These are phyloP conservation scores for Poecile montanus DNA, from an alignment of 2,797 vertebrate species.

Conservation along the genomic window DNA sequence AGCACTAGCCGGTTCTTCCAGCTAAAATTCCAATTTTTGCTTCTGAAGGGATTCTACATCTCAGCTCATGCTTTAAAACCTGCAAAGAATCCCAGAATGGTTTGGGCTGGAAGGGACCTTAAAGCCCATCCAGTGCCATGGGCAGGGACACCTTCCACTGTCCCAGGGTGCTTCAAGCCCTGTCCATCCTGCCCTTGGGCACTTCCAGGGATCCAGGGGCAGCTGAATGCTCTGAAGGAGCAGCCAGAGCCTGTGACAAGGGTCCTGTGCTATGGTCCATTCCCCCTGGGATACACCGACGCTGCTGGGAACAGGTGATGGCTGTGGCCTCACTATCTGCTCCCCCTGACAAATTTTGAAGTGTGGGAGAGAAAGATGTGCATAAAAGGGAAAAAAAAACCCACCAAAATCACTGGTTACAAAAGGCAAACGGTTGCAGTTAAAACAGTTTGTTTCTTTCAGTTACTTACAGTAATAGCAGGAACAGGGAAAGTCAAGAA, in stretches of 20 bases:
- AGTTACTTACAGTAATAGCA: conserved; percentile 62
- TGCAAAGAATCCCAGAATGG: not conserved
- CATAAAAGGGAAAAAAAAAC: not conserved
- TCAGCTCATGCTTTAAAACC: not conserved
- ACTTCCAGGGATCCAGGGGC: not conserved
- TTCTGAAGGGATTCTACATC: not conserved
- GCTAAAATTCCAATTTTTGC: not conserved
- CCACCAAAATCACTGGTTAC: not conserved
- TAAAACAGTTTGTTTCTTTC: conserved; percentile 25
- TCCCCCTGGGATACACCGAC: not conserved
- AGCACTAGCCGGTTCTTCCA: not conserved
- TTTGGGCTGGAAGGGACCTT: not conserved
- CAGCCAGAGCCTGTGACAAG: not conserved
- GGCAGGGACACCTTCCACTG: not conserved
- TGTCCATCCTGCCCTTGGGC: fast-evolving
- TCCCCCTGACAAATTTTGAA: not conserved
- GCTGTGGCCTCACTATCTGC: not conserved
- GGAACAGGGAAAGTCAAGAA: conserved; percentile 48
- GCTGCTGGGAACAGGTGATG: not conserved
- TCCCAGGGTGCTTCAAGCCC: not conserved
- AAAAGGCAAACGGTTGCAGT: not conserved
- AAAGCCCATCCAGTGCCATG: not conserved
- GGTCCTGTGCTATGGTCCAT: not conserved
- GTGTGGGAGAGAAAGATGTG: not conserved
- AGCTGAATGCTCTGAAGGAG: not conserved